Evolutionary conservation across 2,113 vertebrate species (phyloP).

Genomic region (Eubucco bourcierii): DNA sequence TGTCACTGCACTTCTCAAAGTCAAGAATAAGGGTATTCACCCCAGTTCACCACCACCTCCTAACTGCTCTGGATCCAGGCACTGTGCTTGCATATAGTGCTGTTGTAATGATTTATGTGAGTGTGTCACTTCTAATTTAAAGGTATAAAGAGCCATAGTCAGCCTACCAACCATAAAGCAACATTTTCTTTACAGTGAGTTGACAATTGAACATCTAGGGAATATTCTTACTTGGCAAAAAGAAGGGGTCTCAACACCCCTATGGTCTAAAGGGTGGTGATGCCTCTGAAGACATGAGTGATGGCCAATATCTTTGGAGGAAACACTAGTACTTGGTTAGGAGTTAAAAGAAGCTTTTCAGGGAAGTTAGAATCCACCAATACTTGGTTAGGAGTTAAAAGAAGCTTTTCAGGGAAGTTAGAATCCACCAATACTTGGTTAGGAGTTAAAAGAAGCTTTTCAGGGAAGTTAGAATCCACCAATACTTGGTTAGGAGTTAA

Average conservation of each 20-base stretch:
- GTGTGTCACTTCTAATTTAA: constrained; percentile 50
- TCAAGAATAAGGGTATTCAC: constrained; percentile 59
- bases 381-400: too few relatives aligned
- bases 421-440: too few relatives aligned
- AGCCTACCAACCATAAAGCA: not conserved
- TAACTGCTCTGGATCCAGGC: not conserved
- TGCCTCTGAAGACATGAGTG: not conserved
- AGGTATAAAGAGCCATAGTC: constrained; percentile 21
- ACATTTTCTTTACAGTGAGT: not conserved
- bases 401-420: not conserved
- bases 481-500: not conserved
- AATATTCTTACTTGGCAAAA: not conserved
- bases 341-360: not conserved
- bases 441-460: not conserved
- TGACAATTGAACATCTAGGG: constrained; percentile 6
- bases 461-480: not conserved
- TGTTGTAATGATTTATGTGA: constrained; percentile 27
- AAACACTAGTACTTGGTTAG: not conserved
- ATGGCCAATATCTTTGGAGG: not conserved
- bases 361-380: too few relatives aligned
- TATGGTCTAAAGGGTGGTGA: not conserved
- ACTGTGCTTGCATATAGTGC: not conserved
- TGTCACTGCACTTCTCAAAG: constrained; percentile 62
- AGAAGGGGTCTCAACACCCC: not conserved
- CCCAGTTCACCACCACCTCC: constrained; percentile 34